phyloP scores from a whole-genome alignment of 1,140 invertebrate genomes.

The Semibalanus balanoides region DNA sequence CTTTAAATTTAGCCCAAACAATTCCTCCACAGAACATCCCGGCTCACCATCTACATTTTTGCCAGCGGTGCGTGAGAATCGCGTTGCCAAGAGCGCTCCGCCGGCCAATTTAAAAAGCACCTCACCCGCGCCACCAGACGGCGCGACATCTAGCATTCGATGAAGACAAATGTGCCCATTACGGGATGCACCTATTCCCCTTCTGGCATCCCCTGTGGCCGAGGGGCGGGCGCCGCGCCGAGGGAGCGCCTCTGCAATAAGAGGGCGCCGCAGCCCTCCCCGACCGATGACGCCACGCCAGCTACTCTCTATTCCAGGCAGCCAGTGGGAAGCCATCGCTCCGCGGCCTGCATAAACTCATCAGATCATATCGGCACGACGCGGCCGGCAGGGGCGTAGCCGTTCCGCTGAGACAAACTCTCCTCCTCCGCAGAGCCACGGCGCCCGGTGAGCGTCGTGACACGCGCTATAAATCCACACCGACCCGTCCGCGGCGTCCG shows the following conservation, averaged over 20 bases:
- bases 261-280: too few relatives aligned
- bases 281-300: neutral
- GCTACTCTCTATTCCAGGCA: neutral
- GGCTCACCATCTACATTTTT: neutral
- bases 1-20: neutral
- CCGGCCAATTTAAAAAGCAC: neutral
- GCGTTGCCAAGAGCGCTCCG: neutral
- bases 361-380: neutral
- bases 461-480: neutral
- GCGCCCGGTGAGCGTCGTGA: neutral
- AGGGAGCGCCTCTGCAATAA: neutral
- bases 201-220: neutral
- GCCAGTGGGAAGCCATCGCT: neutral
- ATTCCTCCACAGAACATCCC: too few relatives aligned
- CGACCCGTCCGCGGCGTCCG: neutral
- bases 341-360: neutral
- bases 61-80: neutral
- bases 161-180: neutral
- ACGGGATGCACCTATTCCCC: neutral
- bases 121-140: neutral
- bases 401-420: too few relatives aligned
- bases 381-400: too few relatives aligned
- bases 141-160: neutral
- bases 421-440: neutral
- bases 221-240: neutral